Evolutionary conservation across 2,113 vertebrate genomes (phyloP), one percentile per base, ranked within the genome.

Genomic region (Mormyrus iriodes): DNA sequence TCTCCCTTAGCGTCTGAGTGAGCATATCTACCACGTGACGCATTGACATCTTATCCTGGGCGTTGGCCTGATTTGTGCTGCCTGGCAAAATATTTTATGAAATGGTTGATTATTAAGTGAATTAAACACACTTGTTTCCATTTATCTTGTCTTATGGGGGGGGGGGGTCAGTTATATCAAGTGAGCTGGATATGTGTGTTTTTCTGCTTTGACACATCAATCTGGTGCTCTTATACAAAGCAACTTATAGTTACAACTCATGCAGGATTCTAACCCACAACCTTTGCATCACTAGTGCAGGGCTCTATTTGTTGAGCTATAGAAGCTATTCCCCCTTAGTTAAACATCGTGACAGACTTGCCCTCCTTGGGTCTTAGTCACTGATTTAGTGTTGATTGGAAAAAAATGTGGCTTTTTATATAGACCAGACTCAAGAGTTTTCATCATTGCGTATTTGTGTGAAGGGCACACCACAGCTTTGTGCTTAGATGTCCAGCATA

Each of bases 301-400:
- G 2, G 55, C 55, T n/a, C 0, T n/a, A n/a, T 2, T n/a, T n/a
- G 21, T 73, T 35, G 65, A 31, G 9, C 55, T n/a, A 9, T 24
- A n/a, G n/a, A n/a, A n/a, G n/a, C 31, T 39, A 1, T 2, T 4
- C 27, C 31, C 7, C 31, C 4, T 0, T 0, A 2, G 4, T 10
- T 35, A 35, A 4, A 3, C 27, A 4, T 15, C 12, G 27, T 35
- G 27, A 73, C 3, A 10, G 27, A 73, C 31, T 76, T 15, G 12
- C 15, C 4, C 2, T 76, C 69, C 5, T 39, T 17, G 69, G 69
- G 69, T 76, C 31, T 76, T 19, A 17, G 69, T 15, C 31, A 39
- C 7, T 39, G 69, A 76, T 1, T 17, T 39, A 31, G 24, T 10
- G 39, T 76, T 31, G 15, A 15, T 3, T 76, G 69, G 69, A 76